A percentile compares a stretch with the other conserved stretches of the same genome.
phyloP scores from a whole-genome alignment of 2,113 vertebrate species.

The Chlamydotis undulata region DNA sequence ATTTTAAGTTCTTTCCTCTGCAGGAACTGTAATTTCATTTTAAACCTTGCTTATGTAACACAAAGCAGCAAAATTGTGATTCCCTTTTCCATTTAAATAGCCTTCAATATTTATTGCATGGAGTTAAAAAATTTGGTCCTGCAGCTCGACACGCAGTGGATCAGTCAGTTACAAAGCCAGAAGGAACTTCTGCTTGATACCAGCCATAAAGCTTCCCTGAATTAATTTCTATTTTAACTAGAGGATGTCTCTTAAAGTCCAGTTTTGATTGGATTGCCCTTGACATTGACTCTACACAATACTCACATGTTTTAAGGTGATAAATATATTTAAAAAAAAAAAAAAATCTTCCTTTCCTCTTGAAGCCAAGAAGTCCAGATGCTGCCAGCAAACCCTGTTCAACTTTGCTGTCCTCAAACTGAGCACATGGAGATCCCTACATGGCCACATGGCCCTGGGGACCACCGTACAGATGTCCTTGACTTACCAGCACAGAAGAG shows the following conservation, averaged over 20 bases:
- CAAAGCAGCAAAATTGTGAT: background rate
- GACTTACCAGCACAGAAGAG: background rate
- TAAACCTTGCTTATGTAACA: constrained; percentile 6
- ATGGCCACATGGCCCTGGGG: fast-evolving
- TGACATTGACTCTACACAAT: background rate
- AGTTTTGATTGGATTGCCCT: background rate
- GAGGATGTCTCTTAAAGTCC: background rate
- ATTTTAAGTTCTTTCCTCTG: constrained; percentile 49
- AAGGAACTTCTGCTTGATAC: background rate
- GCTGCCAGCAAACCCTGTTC: background rate
- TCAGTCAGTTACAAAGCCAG: background rate
- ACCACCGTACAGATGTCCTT: fast-evolving
- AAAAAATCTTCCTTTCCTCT: background rate
- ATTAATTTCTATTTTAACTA: background rate
- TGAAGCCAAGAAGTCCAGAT: background rate
- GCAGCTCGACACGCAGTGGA: background rate
- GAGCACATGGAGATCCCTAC: fast-evolving
- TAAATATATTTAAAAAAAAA: background rate
- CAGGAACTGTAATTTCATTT: constrained; percentile 50
- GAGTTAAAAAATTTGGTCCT: background rate
- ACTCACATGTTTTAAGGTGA: background rate
- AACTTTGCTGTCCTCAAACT: background rate
- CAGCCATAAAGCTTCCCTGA: background rate
- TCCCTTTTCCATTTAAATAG: constrained; percentile 1
- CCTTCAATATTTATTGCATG: background rate